Percentiles rank a stretch among this genome's conserved stretches.
phyloP scores from a whole-genome alignment of 2,888 invertebrate species.

The Stenurella melanura region DNA sequence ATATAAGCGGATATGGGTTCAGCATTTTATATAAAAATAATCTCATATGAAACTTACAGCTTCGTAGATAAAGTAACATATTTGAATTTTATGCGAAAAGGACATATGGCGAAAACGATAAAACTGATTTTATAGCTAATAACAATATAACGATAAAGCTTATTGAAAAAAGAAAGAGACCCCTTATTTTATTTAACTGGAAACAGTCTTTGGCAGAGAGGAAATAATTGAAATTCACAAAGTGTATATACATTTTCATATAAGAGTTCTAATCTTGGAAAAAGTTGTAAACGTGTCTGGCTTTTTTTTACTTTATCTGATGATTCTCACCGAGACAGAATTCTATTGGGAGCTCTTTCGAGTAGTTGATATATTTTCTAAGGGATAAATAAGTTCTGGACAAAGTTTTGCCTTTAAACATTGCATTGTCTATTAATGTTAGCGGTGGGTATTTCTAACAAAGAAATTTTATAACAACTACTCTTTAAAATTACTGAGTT shows the following conservation, averaged over 20 bases:
- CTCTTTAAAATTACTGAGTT: too few relatives aligned
- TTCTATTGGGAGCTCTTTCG: background rate
- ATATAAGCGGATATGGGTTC: background rate
- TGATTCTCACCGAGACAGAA: background rate
- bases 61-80: conserved; percentile 23
- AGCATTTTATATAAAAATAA: conserved; percentile 12
- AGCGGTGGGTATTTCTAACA: background rate
- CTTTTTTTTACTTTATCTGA: conserved; percentile 27
- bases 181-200: background rate
- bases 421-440: background rate
- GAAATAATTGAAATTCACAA: conserved; percentile 34
- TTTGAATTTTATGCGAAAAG: conserved; percentile 29
- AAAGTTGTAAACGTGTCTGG: conserved; percentile 29
- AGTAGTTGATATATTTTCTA: background rate
- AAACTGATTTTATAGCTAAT: conserved; percentile 40
- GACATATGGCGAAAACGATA: conserved; percentile 29
- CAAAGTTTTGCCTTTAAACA: background rate
- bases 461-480: too few relatives aligned
- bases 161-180: conserved; percentile 13
- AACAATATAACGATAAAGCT: conserved; percentile 35
- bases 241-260: conserved; percentile 14
- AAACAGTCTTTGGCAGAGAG: conserved; percentile 4
- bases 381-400: background rate
- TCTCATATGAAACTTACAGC: background rate
- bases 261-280: conserved; percentile 12